A percentile compares a stretch with the other conserved stretches of the same genome.
phyloP scores from a whole-genome alignment of 2,113 vertebrate species.

The Pteruthius melanotis region DNA sequence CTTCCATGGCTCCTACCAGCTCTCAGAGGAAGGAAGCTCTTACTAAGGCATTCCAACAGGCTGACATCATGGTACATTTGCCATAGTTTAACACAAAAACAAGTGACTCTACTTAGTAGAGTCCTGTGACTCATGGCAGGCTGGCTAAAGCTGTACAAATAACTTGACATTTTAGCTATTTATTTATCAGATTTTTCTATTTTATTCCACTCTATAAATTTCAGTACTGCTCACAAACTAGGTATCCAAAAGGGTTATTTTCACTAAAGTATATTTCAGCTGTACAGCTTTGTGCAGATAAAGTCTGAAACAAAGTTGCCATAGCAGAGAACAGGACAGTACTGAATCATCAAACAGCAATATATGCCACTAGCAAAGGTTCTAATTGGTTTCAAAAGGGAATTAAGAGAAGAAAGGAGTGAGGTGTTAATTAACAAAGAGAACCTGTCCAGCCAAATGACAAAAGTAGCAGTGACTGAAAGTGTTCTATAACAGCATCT shows the following conservation, averaged over 20 bases:
- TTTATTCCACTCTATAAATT: background rate
- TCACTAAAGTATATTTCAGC: background rate
- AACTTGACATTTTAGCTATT: background rate
- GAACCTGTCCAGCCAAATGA: background rate
- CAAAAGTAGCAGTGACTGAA: background rate
- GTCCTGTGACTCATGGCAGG: slow-evolving; percentile 14
- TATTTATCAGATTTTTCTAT: background rate
- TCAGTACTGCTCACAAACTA: background rate
- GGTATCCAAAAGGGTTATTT: background rate
- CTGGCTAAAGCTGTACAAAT: slow-evolving; percentile 3
- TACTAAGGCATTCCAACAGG: slow-evolving; percentile 44
- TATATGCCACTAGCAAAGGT: background rate
- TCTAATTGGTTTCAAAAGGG: background rate
- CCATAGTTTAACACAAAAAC: slow-evolving; percentile 24
- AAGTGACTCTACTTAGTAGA: background rate
- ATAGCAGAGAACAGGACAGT: background rate
- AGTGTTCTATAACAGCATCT: background rate
- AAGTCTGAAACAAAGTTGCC: background rate
- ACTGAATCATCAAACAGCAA: background rate
- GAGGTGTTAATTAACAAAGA: background rate
- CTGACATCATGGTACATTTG: slow-evolving; percentile 29
- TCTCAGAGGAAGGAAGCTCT: slow-evolving; percentile 46
- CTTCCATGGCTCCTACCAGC: background rate
- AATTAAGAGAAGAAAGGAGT: background rate
- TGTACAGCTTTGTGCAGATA: background rate